Base-by-base conservation (phyloP, 2,888 invertebrate genomes). In the Drosophila hawaiiensis region DNA sequence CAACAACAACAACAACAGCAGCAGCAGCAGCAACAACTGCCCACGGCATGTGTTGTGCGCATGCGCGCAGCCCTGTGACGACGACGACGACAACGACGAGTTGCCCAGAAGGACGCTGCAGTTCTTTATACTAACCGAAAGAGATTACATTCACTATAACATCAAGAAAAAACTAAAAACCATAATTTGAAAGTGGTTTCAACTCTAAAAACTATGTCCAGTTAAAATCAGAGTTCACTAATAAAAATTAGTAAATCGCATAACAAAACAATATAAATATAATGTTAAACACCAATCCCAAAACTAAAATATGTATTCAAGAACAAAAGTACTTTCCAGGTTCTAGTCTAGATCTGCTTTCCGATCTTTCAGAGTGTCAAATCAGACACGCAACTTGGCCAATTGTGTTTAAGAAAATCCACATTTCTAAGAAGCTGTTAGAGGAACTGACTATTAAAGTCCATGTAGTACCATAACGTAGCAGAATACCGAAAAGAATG, bases 11-110 rank as follows among this genome's bases (percentile, higher is more conserved):
- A 67, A 35, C 68, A 54, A 19, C 73, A 76, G 6, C 73, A 73
- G 9, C 78, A 56, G 25, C 73, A 60, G 31, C 70, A 68, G 54
- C 71, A 58, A 35, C 71, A 72, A 68, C 76, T 83, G 87, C 88
- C 87, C 82, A 82, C 87, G 88, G 88, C 88, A 88, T 89, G 84
- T 88, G 88, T 88, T 85, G 64, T 80, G 88, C 88, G 88, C 88
- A 88, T 88, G 84, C 68, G 69, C 89, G 82, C 89, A 84, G 73
- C 86, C 74, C 85, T 78, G 60, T 70, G 69, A 72, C 72, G 72
- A 55, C 58, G 33, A 53, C 29, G 49, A 54, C 63, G 53, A 39
- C 63, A 50, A 39, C 62, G 31, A 54, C 39, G 55, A 49, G 58
- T 16, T 70, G 67, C 68, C 58, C 70, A 68, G 67, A 74, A 74